phyloP scores from a whole-genome alignment of 2,113 vertebrate genomes.

The Siphamia tubifer region DNA sequence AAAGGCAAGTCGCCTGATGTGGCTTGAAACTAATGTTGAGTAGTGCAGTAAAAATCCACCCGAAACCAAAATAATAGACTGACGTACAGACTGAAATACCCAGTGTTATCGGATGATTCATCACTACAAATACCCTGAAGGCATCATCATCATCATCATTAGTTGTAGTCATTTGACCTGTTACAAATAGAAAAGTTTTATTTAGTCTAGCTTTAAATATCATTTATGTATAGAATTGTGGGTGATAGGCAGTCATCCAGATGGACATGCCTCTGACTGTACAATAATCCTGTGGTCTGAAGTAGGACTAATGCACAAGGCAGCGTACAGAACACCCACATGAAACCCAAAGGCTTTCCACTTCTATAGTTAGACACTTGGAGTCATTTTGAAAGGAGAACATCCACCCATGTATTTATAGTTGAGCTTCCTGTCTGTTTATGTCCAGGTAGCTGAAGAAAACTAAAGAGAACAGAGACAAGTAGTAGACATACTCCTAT shows the following conservation, averaged over 20 bases:
- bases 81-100: too few species aligned
- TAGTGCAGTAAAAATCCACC: too few species aligned
- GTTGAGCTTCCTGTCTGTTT: not conserved
- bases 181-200: not conserved
- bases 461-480: not conserved
- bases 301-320: not conserved
- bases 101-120: too few species aligned
- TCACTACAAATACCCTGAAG: too few species aligned
- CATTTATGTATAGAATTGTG: too few species aligned
- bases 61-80: too few species aligned
- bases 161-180: too few species aligned
- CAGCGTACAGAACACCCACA: not conserved
- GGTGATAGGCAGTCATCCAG: not conserved
- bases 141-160: not conserved
- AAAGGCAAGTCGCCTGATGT: too few species aligned
- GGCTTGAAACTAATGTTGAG: too few species aligned
- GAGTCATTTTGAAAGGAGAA: constrained; percentile 23
- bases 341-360: not conserved
- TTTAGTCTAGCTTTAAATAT: not conserved
- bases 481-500: too few species aligned
- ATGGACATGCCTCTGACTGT: not conserved
- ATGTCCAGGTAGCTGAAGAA: not conserved
- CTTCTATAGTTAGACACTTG: not conserved
- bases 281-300: not conserved
- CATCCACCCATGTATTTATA: not conserved